A percentile compares a stretch with the other conserved stretches of the same genome.
phyloP scores from a whole-genome alignment of 1,140 invertebrate species.

The Ceratina calcarata region DNA sequence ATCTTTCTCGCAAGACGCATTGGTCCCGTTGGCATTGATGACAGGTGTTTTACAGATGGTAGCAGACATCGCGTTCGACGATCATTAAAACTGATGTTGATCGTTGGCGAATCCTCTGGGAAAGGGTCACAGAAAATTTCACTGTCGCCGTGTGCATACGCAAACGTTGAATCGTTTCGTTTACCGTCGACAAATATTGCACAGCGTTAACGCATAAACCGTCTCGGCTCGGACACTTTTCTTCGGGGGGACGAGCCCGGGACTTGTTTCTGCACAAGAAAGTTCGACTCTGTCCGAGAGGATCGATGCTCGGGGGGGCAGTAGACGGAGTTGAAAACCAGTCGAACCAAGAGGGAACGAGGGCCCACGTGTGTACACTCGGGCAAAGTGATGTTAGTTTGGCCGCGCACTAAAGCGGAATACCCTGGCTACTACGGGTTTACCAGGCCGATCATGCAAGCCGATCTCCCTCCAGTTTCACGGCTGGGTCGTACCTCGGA shows the following conservation, averaged over 20 bases:
- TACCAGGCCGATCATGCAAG: constrained; percentile 41
- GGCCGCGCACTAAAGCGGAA: constrained; percentile 46
- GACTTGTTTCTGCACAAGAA: neutral
- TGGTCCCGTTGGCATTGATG: constrained; percentile 57
- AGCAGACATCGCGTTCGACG: constrained; percentile 63
- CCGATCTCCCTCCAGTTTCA: constrained; percentile 51
- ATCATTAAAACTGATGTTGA: neutral
- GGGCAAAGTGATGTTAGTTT: constrained; percentile 45
- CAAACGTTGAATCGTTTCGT: neutral
- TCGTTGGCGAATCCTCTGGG: neutral
- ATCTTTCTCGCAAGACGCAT: constrained; percentile 57
- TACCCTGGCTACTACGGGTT: constrained; percentile 30
- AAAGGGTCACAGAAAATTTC: neutral
- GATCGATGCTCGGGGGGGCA: neutral
- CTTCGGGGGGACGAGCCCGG: neutral
- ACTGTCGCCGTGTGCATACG: neutral
- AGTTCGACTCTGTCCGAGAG: neutral
- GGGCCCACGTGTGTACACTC: neutral
- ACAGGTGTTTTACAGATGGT: constrained; percentile 50
- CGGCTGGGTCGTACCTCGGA: neutral
- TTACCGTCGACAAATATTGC: neutral
- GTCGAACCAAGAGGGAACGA: neutral
- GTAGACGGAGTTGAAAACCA: neutral
- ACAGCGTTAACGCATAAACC: neutral
- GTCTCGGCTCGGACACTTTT: neutral